phyloP scores from a whole-genome alignment of 1,140 invertebrate genomes.

The Drosophila kanapiae region DNA sequence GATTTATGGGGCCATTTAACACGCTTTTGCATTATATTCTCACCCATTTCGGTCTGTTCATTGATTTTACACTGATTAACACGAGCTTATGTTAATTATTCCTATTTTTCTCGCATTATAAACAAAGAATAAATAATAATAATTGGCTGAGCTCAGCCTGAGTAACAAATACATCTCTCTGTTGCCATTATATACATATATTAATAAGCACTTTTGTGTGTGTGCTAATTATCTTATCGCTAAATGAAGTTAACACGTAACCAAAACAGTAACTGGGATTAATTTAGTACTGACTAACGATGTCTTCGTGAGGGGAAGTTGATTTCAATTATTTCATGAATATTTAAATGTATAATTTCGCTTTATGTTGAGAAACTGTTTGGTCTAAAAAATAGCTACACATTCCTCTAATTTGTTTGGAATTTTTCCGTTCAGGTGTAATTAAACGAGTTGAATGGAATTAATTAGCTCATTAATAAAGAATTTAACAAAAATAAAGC shows the following conservation, averaged over 20 bases:
- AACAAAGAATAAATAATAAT: slow-evolving; percentile 45
- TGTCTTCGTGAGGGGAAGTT: slow-evolving; percentile 25
- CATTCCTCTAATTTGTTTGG: not conserved
- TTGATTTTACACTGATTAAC: slow-evolving; percentile 79
- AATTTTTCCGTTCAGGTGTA: not conserved
- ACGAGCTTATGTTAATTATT: slow-evolving; percentile 68
- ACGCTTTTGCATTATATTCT: slow-evolving; percentile 70
- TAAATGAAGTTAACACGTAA: slow-evolving; percentile 68
- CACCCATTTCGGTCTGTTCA: slow-evolving; percentile 60
- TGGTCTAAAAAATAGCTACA: not conserved
- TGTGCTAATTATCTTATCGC: slow-evolving; percentile 81
- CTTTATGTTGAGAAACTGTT: not conserved
- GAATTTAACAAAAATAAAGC: not conserved
- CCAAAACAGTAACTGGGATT: slow-evolving; percentile 46
- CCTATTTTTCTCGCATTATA: slow-evolving; percentile 39
- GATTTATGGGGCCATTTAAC: slow-evolving; percentile 72
- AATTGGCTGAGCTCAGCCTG: slow-evolving; percentile 8
- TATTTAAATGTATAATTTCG: not conserved
- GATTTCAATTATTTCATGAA: not conserved
- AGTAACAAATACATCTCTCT: slow-evolving; percentile 35
- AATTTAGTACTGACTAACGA: slow-evolving; percentile 26
- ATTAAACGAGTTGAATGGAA: not conserved
- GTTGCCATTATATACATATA: slow-evolving; percentile 30
- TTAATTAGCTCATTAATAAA: not conserved
- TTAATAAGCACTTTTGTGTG: slow-evolving; percentile 73